Evolutionary conservation across 2,113 vertebrate genomes (phyloP), one percentile per base, ranked within the genome.

Genomic region (Elephas maximus): DNA sequence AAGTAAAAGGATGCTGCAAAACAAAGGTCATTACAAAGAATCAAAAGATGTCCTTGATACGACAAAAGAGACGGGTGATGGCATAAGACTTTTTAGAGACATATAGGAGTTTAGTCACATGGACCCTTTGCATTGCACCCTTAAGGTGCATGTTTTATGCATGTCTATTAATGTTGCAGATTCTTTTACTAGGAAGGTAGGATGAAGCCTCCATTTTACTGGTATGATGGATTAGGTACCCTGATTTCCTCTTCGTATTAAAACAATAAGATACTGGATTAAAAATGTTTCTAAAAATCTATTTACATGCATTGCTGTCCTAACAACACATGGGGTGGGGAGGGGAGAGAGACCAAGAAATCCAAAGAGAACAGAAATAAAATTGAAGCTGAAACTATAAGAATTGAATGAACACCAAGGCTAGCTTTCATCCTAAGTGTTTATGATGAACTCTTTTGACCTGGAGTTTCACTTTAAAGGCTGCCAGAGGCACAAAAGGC

Each of bases 1-100:
- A 85, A 88, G 21, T 87, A 88, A 94, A 88, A 90, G 41, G 17
- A 53, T 81, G 81, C n/a, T 93, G 28, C 8, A 37, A 93, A 87
- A 60, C 62, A 90, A 12, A 76, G 14, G 33, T 88, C 51, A 92
- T 90, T 81, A 73, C 17, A 37, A 84, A 69, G 44, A 94, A 76
- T 87, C 48, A 90, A 90, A 94, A 37, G 45, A 80, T 45, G n/a
- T 33, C 7, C 81, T 87, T 88, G n/a, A 51, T 48, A 76, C 17
- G 14, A 45, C 28, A 10, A 44, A 62, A 89, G 57, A 63, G 8
- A 28, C 7, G 74, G 18, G 24, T 51, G 8, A 28, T 62, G 17
- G 5, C 21, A 67, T 5, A 53, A 57, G 63, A 45, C 28, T 74
- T 87, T 90, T 53, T n/a, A 65, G 15, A 51, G 12, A 53, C 15